Base-by-base conservation (phyloP, 1,140 invertebrate genomes). In the Diabrotica virgifera region DNA sequence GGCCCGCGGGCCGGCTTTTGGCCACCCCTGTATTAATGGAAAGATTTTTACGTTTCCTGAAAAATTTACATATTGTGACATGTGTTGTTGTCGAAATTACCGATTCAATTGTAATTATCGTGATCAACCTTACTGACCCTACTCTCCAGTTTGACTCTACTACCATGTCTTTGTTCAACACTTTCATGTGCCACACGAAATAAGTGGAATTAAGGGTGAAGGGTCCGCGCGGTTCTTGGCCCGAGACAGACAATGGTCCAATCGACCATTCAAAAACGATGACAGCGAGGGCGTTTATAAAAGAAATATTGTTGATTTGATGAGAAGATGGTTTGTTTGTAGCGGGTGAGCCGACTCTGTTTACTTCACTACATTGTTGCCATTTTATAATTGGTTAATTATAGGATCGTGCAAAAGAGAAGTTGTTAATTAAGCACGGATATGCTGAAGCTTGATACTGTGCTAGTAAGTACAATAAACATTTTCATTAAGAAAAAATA, bases 151-250 rank as follows among this genome's bases (percentile, higher is more conserved):
- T 24, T 24, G 1, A 24, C 24, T 24, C 24, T 24, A 1, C 24
- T 24, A 24, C 24, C 4, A 24, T 24, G 24, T 4, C 24, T 24
- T 24, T 24, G 24, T 24, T 24, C 24, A 24, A 24, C 24, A 24
- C 24, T 24, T 24, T 24, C 24, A 24, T 24, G 24, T 24, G 24
- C 24, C 24, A 24, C 24, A 36, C 24, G 52, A n/a, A n/a, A 62
- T 62, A 38, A 54, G 13, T 62, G 14, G 60, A 62, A 54, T 62
- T 62, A 37, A 62, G 60, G 60, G 60, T 37, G 51, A 62, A 38
- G 60, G 46, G 59, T 51, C 38, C 46, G 51, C 40, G n/a, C 8
- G 40, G 40, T 10, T 35, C 12, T 12, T 14, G 52, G 36, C 13
- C 51, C 52, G 52, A 54, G 60, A 62, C 60, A 53, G 52, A 62